A percentile compares a stretch with the other conserved stretches of the same genome.
These are phyloP conservation scores for Ceratosolen solmsi DNA, from an alignment of 1,140 invertebrate genomes.

Conservation along the genomic window DNA sequence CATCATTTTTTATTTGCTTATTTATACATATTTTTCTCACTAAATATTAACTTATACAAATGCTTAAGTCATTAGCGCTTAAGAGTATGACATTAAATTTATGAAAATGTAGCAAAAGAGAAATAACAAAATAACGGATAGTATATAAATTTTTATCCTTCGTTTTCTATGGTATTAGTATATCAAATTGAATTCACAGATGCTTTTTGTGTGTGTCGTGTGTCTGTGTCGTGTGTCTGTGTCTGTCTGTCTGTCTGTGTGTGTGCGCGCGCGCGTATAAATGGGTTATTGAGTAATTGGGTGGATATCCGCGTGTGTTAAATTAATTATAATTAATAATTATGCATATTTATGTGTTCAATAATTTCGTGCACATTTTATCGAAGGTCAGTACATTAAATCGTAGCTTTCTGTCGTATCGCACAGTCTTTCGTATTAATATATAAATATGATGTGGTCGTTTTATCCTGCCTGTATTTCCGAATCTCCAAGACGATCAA, in stretches of 20 bases:
- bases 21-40: conserved; percentile 35
- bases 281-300: background rate
- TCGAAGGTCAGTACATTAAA: background rate
- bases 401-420: background rate
- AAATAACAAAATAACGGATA: conserved; percentile 43
- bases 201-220: background rate
- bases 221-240: background rate
- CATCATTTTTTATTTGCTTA: conserved; percentile 22
- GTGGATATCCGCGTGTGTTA: background rate
- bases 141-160: conserved; percentile 19
- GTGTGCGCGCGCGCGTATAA: too few species aligned
- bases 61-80: conserved; percentile 50
- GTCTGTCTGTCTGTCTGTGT: background rate
- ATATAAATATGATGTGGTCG: background rate
- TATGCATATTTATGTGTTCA: conserved; percentile 7
- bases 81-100: conserved; percentile 38
- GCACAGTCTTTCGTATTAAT: conserved; percentile 28
- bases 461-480: background rate
- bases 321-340: conserved; percentile 10
- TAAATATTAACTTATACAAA: conserved; percentile 48
- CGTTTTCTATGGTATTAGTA: conserved; percentile 11
- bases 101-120: conserved; percentile 39
- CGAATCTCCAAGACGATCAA: background rate
- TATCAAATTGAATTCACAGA: conserved; percentile 20
- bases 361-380: conserved; percentile 10